Conservation (phyloP, 2,797 vertebrate genomes). For the Brachymystax lenok region DNA sequence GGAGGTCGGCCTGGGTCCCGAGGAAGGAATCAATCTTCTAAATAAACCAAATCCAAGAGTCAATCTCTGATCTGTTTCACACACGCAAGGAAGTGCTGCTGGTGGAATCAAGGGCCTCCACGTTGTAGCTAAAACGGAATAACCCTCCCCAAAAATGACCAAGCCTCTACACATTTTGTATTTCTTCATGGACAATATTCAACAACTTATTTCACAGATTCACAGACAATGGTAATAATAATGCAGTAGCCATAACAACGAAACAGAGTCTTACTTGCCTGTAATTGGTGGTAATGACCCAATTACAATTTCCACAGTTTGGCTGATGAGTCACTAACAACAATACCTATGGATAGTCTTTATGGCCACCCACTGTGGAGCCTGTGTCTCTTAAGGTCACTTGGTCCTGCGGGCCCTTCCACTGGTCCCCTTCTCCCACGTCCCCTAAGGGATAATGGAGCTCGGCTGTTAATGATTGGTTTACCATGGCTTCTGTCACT, state of each 20-base stretch:
- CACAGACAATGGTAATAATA: conserved; percentile 28
- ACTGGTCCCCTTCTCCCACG: conserved; percentile 34
- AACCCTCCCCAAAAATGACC: not conserved
- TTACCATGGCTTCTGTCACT: conserved; percentile 7
- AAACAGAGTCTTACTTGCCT: conserved; percentile 30
- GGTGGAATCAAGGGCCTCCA: conserved; percentile 33
- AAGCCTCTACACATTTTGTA: conserved; percentile 9
- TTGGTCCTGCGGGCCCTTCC: conserved; percentile 13
- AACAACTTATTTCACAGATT: conserved; percentile 36
- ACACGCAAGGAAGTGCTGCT: conserved; percentile 26
- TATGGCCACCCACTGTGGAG: conserved; percentile 40
- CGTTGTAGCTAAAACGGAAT: conserved; percentile 11
- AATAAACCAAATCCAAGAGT: conserved; percentile 60
- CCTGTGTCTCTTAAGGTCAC: conserved; percentile 34
- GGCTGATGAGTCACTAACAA: conserved; percentile 36
- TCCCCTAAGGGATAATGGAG: not conserved
- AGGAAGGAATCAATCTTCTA: conserved; percentile 58
- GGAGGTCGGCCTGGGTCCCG: conserved; percentile 38
- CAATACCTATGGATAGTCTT: conserved; percentile 36
- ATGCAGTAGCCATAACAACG: conserved; percentile 32
- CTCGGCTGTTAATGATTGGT: not conserved
- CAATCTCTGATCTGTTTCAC: conserved; percentile 54
- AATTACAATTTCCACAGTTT: conserved; percentile 38
- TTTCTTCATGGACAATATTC: conserved; percentile 36
- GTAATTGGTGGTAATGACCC: conserved; percentile 53